These are phyloP conservation scores for Notoglanidium macrostoma DNA, from an alignment of 2,797 vertebrate genomes.

Conservation along the genomic window DNA sequence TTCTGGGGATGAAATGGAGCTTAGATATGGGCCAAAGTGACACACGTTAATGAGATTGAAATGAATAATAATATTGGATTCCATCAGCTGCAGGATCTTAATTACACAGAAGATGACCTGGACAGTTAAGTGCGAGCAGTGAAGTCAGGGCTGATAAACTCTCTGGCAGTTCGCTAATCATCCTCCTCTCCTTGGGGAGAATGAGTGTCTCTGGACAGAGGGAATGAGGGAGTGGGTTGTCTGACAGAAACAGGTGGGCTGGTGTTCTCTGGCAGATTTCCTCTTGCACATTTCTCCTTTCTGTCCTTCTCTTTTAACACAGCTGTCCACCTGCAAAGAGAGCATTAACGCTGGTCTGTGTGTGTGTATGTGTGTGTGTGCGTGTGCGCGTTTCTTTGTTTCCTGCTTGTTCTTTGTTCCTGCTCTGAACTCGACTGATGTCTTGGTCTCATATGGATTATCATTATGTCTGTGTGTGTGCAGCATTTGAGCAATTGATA, in stretches of 20 bases:
- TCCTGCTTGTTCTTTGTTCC: background rate
- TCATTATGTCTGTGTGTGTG: background rate
- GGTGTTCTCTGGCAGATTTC: constrained; percentile 25
- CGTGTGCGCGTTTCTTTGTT: constrained; percentile 10
- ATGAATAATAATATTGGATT: constrained; percentile 57
- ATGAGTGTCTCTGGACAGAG: constrained; percentile 38
- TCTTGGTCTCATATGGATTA: constrained; percentile 4
- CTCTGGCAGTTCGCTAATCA: constrained; percentile 57
- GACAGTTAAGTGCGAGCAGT: constrained; percentile 39
- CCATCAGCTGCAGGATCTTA: constrained; percentile 62
- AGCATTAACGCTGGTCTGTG: constrained; percentile 23
- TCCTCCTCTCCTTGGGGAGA: constrained; percentile 38
- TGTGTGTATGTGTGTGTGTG: constrained; percentile 22
- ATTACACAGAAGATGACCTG: constrained; percentile 71
- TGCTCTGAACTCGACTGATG: background rate
- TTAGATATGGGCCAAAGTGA: too few species aligned
- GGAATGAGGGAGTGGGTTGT: constrained; percentile 49
- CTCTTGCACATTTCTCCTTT: constrained; percentile 18
- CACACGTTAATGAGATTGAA: background rate
- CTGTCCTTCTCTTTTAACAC: constrained; percentile 54
- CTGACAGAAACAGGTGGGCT: constrained; percentile 54
- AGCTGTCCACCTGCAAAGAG: constrained; percentile 48
- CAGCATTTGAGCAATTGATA: background rate
- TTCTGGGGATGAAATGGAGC: too few species aligned
- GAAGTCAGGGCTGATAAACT: constrained; percentile 58